Percentiles rank a stretch among this genome's conserved stretches.
Evolutionary conservation across 2,113 vertebrate species (phyloP).

Genomic region (Picathartes gymnocephalus): DNA sequence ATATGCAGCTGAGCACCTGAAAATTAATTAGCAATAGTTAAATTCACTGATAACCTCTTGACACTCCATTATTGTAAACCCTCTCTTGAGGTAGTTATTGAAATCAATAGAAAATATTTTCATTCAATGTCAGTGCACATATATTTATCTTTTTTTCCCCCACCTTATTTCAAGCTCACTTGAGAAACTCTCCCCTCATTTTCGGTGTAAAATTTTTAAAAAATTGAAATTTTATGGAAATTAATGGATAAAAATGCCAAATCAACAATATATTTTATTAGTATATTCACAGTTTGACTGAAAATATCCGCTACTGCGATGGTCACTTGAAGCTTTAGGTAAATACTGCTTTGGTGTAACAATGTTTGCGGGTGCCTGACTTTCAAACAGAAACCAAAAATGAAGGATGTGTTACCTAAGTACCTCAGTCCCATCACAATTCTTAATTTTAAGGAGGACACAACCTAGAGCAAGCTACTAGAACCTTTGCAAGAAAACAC

Average conservation of each 20-base stretch:
- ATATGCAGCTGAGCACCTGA: neutral
- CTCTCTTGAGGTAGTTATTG: neutral
- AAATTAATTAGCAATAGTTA: neutral
- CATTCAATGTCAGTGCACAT: neutral
- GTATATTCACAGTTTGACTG: neutral
- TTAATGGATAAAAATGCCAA: fast-evolving
- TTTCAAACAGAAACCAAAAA: neutral
- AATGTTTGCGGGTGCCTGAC: neutral
- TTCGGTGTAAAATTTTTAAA: neutral
- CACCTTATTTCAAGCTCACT: neutral
- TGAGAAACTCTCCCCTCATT: neutral
- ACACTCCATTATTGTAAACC: neutral
- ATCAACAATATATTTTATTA: neutral
- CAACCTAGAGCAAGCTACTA: neutral
- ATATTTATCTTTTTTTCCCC: neutral
- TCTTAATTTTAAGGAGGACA: neutral
- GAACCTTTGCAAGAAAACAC: neutral
- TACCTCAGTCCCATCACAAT: neutral
- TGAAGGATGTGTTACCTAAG: neutral
- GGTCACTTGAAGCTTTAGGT: neutral
- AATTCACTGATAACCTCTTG: neutral
- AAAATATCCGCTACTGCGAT: neutral
- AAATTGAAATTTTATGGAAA: neutral
- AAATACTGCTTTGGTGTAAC: neutral
- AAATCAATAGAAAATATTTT: neutral